Percentiles rank a stretch among this genome's conserved stretches.
Evolutionary conservation across 1,140 invertebrate species (phyloP).

Genomic region (Drosophila watanabei): DNA sequence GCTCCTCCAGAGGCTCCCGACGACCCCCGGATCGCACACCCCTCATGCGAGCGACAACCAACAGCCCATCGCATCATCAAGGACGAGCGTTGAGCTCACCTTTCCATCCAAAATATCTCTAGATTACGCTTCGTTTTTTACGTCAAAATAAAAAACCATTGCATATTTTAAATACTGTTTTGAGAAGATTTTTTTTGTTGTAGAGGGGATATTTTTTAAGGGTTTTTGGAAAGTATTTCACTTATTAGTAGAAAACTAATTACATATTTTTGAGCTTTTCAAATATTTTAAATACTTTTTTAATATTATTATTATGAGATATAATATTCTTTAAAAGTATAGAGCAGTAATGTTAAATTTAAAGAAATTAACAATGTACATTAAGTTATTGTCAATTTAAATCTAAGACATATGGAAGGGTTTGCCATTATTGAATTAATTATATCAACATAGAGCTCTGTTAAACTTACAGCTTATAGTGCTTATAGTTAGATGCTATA

Average conservation of each 20-base stretch:
- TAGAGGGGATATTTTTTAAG: background rate
- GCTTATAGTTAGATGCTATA: background rate
- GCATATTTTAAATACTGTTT: conserved; percentile 24
- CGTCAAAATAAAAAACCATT: conserved; percentile 41
- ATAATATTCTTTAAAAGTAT: no score
- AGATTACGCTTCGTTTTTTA: conserved; percentile 50
- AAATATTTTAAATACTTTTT: background rate
- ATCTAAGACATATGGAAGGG: background rate
- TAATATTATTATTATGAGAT: no score
- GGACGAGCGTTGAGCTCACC: background rate
- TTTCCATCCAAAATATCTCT: conserved; percentile 14
- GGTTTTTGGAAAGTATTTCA: background rate
- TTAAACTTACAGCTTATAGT: background rate
- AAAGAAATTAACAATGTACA: background rate
- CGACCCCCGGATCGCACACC: conserved; percentile 37
- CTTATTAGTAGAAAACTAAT: background rate
- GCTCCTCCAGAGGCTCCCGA: conserved; percentile 18
- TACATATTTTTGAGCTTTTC: background rate
- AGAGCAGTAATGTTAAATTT: background rate
- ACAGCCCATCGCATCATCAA: conserved; percentile 23
- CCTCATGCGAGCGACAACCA: conserved; percentile 43
- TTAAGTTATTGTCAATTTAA: background rate
- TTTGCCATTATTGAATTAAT: background rate
- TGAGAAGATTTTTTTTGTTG: background rate
- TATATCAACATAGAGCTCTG: background rate